These are phyloP conservation scores for Dascyllus trimaculatus DNA, from an alignment of 2,113 vertebrate genomes.

Conservation along the genomic window DNA sequence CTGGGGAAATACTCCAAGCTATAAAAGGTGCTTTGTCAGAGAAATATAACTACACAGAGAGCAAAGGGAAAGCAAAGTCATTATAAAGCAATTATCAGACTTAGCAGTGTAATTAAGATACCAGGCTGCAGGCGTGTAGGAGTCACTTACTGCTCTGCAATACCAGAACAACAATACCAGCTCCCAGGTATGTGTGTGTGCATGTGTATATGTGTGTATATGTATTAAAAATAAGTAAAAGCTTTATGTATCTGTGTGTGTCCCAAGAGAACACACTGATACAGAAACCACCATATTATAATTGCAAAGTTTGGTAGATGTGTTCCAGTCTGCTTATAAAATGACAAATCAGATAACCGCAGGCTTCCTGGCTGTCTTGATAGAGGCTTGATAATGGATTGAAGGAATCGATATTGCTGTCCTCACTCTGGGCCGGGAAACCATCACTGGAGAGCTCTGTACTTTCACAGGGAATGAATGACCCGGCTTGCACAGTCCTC, in stretches of 20 bases:
- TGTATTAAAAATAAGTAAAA: neutral
- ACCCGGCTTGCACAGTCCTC: neutral
- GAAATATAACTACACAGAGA: constrained; percentile 22
- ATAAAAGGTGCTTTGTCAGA: constrained; percentile 32
- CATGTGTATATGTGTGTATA: neutral
- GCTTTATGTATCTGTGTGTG: neutral
- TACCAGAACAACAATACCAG: constrained; percentile 8
- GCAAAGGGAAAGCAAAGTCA: constrained; percentile 35
- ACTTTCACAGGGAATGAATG: neutral
- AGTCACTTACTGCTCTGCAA: constrained; percentile 21
- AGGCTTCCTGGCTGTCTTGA: constrained; percentile 62
- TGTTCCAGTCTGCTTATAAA: constrained; percentile 51
- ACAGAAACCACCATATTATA: constrained; percentile 20
- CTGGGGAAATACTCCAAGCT: constrained; percentile 6
- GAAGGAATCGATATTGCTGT: constrained; percentile 66
- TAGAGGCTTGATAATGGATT: constrained; percentile 67
- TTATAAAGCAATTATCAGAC: constrained; percentile 60
- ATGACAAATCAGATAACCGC: constrained; percentile 67
- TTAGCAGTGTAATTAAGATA: constrained; percentile 48
- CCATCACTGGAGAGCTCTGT: constrained; percentile 34
- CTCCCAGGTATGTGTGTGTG: neutral
- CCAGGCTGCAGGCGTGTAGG: constrained; percentile 28
- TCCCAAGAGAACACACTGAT: constrained; percentile 17
- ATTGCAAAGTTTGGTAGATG: constrained; percentile 62
- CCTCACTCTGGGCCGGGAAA: constrained; percentile 61